phyloP scores from a whole-genome alignment of 1,140 invertebrate genomes.

The Uloborus diversus region DNA sequence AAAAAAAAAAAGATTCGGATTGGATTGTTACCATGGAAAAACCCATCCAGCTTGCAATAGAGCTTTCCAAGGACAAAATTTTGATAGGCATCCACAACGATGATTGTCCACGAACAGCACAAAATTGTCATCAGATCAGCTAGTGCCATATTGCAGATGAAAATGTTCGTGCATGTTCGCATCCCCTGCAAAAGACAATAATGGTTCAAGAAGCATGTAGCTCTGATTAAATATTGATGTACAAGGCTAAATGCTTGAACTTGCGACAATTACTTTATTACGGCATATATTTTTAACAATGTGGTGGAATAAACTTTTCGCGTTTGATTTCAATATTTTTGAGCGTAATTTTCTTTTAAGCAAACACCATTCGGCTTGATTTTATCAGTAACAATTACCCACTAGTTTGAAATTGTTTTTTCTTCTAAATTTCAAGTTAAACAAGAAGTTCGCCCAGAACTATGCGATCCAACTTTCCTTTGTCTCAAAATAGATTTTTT shows the following conservation, averaged over 20 bases:
- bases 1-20: neutral
- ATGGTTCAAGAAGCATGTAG: neutral
- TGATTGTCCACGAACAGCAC: constrained; percentile 77
- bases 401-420: no score
- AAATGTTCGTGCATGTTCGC: constrained; percentile 79
- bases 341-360: no score
- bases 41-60: constrained; percentile 76
- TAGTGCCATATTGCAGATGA: constrained; percentile 81
- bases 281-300: neutral
- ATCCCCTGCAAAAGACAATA: constrained; percentile 63
- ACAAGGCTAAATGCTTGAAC: neutral
- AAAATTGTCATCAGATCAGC: constrained; percentile 79
- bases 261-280: neutral
- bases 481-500: no score
- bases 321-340: neutral
- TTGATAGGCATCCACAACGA: constrained; percentile 77
- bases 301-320: neutral
- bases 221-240: neutral
- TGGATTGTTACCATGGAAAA: constrained; percentile 71
- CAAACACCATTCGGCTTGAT: no score
- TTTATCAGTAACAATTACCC: no score
- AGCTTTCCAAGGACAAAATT: constrained; percentile 76
- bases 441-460: no score
- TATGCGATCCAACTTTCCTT: no score
- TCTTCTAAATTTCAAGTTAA: no score